These are phyloP conservation scores for Aphodius granarius DNA, from an alignment of 2,888 invertebrate genomes.

Conservation along the genomic window DNA sequence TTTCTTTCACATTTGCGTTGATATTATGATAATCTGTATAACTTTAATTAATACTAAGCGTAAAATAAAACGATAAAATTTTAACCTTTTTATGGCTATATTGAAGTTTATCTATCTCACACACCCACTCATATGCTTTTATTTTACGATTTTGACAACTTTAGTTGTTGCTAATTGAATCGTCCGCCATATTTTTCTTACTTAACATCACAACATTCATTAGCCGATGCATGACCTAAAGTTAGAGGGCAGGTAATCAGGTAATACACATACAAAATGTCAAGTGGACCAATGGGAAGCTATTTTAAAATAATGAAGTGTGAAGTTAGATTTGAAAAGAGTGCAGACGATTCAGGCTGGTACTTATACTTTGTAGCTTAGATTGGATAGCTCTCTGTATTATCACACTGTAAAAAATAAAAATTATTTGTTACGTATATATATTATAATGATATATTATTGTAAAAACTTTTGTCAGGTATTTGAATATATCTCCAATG, in stretches of 20 bases:
- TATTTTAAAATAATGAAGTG: neutral
- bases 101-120: neutral
- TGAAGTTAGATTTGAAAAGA: neutral
- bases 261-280: neutral
- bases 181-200: neutral
- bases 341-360: neutral
- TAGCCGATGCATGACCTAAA: neutral
- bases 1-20: neutral
- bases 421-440: neutral
- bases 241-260: too few species aligned
- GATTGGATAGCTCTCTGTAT: neutral
- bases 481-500: neutral
- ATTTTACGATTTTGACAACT: neutral
- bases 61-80: neutral
- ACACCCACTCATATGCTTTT: neutral
- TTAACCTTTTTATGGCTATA: neutral
- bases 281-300: neutral
- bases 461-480: neutral
- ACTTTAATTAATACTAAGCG: neutral
- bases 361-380: neutral
- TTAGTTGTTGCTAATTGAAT: neutral
- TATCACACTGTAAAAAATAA: neutral
- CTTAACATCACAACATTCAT: neutral
- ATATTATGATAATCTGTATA: neutral
- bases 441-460: neutral